These are phyloP conservation scores for Lordiphosa fenestrarum DNA, from an alignment of 2,888 invertebrate genomes.

Conservation along the genomic window DNA sequence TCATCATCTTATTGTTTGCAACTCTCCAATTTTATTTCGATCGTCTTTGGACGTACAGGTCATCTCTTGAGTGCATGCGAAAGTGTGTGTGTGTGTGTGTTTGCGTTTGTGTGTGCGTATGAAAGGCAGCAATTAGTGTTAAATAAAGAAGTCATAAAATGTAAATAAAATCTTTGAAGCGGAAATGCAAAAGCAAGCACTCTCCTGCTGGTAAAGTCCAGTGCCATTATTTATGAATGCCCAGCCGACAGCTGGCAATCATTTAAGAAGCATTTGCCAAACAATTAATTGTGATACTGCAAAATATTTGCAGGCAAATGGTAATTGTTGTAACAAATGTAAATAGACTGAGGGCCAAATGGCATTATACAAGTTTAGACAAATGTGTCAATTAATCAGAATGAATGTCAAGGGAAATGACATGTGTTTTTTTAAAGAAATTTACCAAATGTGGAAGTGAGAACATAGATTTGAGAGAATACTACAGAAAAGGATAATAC, in stretches of 20 bases:
- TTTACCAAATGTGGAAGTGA: no score
- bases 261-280: conserved; percentile 47
- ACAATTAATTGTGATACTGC: conserved; percentile 47
- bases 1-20: no score
- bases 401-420: conserved; percentile 23
- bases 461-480: no score
- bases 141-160: conserved; percentile 71
- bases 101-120: no score
- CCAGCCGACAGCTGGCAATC: conserved; percentile 46
- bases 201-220: neutral
- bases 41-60: no score
- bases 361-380: conserved; percentile 22
- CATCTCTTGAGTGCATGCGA: no score
- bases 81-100: neutral
- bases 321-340: conserved; percentile 18
- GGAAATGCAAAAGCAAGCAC: conserved; percentile 55
- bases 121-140: conserved; percentile 64
- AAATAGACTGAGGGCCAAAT: conserved; percentile 15
- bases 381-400: conserved; percentile 53
- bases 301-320: conserved; percentile 51
- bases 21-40: no score
- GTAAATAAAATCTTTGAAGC: conserved; percentile 60
- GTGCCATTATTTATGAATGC: conserved; percentile 57
- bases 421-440: no score
- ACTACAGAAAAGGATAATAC: no score